Base-by-base conservation (phyloP, 2,888 invertebrate genomes). In the Nowickia ferox region DNA sequence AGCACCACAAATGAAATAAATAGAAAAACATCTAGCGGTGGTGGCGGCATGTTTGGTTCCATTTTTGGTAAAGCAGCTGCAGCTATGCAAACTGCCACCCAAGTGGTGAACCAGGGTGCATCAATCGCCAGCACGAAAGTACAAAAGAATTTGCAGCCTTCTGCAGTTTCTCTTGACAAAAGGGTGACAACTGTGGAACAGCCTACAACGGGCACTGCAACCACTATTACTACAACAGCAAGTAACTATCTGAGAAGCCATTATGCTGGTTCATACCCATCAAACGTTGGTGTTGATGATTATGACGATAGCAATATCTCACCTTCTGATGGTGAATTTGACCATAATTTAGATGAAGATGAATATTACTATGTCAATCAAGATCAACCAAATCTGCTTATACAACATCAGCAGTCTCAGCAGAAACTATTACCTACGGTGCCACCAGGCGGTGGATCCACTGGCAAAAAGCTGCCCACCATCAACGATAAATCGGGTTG, bases 401-500 rank as follows among this genome's bases (percentile, higher is more conserved):
- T 84, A 79, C 71, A n/a, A n/a, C n/a, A 88, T 72, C 86, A 83
- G 38, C 75, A 84, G 88, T 51, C 76, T 69, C 77, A 46, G 19
- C 40, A 69, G 68, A 90, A 90, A 77, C 57, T 90, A 68, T 87
- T 91, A 48, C 90, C 91, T 88, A 88, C 90, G 89, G 91, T 91
- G 89, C 90, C 91, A 88, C 90, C 91, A 88, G 88, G 89, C 80
- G 88, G 88, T 77, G 90, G 86, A 87, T 90, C 90, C 88, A 89
- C 89, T 84, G 91, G 92, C 88, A 93, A 92, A 90, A 92, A 91
- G 89, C 91, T 92, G 88, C 91, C 92, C 89, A 89, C 89, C 82
- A 90, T 92, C 89, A 92, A 91, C 90, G 87, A 87, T 79, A 89
- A 91, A 89, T 90, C 89, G 86, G 90, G 89, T 10, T 88, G 89